Conservation (phyloP, 2,888 invertebrate species). For the Hedya salicella region DNA sequence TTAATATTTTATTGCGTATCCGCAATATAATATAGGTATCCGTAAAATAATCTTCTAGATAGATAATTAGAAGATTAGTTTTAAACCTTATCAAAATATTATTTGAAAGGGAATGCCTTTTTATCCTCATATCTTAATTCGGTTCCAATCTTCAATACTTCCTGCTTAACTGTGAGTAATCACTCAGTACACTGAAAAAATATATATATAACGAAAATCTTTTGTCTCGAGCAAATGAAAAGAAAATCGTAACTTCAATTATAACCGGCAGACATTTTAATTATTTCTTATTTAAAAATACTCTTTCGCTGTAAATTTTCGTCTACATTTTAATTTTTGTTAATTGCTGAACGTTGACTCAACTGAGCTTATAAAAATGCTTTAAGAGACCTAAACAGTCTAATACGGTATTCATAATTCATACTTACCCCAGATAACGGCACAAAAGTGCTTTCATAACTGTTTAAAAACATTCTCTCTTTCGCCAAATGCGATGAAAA, state of each 20-base stretch:
- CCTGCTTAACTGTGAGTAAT: slow-evolving; percentile 50
- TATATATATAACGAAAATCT: slow-evolving; percentile 8
- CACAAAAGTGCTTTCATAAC: slow-evolving; percentile 42
- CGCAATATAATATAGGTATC: no score
- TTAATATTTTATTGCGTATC: no score
- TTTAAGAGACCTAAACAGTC: slow-evolving; percentile 15
- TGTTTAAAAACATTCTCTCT: slow-evolving; percentile 40
- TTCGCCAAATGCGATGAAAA: slow-evolving; percentile 52
- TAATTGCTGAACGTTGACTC: slow-evolving; percentile 3
- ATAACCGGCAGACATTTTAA: neutral
- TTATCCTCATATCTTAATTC: slow-evolving; percentile 44
- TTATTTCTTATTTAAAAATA: slow-evolving; percentile 11
- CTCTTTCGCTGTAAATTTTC: neutral
- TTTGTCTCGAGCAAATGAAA: slow-evolving; percentile 13
- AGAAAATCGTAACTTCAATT: slow-evolving; percentile 20
- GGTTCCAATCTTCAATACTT: slow-evolving; percentile 32
- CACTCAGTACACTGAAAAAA: slow-evolving; percentile 41
- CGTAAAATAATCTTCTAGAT: no score
- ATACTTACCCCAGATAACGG: slow-evolving; percentile 18
- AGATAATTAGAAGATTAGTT: no score
- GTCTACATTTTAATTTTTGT: neutral
- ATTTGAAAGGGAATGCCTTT: slow-evolving; percentile 47
- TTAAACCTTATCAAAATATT: slow-evolving; percentile 56
- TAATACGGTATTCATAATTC: slow-evolving; percentile 29
- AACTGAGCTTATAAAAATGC: neutral